Evolutionary conservation across 2,888 invertebrate species (phyloP), one percentile per base, ranked within the genome.

Genomic region (Bombylius major): DNA sequence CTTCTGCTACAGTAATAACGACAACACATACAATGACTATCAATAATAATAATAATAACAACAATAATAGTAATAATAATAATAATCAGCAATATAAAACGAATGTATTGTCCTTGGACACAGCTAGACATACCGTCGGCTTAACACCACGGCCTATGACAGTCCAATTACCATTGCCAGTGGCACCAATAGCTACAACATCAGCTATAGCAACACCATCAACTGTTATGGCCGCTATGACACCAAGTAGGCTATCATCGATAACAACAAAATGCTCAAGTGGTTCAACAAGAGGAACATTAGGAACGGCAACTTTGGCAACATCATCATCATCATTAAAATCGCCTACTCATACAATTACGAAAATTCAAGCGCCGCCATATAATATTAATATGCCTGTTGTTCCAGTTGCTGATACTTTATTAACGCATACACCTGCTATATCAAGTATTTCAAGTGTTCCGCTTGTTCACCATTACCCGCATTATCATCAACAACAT

Each of bases 111-210:
- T 62, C 67, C 65, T 63, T 66, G 65, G 67, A 67, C 59, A 58
- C 66, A 64, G 60, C 65, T 62, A 65, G 65, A 63, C 65, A 66
- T 58, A 66, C 65, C 66, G 70, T 66, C 69, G 68, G 63, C 62
- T 50, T 60, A 56, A 56, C 57, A 42, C 4, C 39, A 11, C 8
- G 39, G 55, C 55, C 58, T 50, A 47, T 55, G 51, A 55, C 55
- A 55, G 46, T 42, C 1, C 39, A 42, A 64, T 64, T 64, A 60
- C 63, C 67, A 58, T 65, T 69, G 62, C 67, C 68, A 62, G 65
- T 67, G 57, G 61, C 63, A 63, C 63, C 65, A 61, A 64, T 64
- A 62, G 65, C 63, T 60, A 53, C 63, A 39, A 64, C 65, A 50
- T 58, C 61, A 58, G 60, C 53, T 58, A 60, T 50, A 33, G 56